Evolutionary conservation across 1,140 invertebrate species (phyloP).

Genomic region (Maconellicoccus hirsutus): DNA sequence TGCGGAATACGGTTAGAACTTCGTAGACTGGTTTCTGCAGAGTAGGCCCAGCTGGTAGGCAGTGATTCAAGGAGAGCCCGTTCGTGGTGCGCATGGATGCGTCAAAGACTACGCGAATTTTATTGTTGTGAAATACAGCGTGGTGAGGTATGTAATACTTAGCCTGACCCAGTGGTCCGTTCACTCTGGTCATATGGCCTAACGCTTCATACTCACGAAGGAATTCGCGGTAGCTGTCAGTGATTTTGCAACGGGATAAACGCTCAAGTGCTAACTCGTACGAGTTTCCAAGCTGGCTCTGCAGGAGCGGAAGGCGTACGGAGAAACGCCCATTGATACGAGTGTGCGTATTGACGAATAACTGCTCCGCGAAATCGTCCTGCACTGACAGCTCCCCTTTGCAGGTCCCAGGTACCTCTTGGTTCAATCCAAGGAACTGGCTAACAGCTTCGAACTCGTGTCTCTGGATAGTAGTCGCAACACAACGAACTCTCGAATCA

Average conservation of each 20-base stretch:
- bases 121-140: constrained; percentile 29
- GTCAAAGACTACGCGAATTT: constrained; percentile 34
- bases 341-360: background rate
- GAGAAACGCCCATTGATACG: background rate
- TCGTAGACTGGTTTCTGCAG: constrained; percentile 34
- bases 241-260: background rate
- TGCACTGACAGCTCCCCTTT: too few species aligned
- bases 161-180: constrained; percentile 23
- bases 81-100: constrained; percentile 31
- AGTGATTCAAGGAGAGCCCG: constrained; percentile 35
- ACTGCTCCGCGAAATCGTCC: background rate
- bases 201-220: constrained; percentile 31
- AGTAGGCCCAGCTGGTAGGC: constrained; percentile 32
- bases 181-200: constrained; percentile 31
- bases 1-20: constrained; percentile 36
- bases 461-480: too few species aligned
- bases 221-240: constrained; percentile 30
- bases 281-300: too few species aligned
- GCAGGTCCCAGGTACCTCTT: too few species aligned
- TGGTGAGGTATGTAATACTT: constrained; percentile 17
- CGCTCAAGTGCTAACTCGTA: too few species aligned
- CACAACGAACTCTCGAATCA: too few species aligned
- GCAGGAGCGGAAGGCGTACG: background rate
- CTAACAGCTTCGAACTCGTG: too few species aligned
- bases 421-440: too few species aligned